A percentile compares a stretch with the other conserved stretches of the same genome.
Evolutionary conservation across 2,797 vertebrate species (phyloP).

Genomic region (Microctenopoma lineatum): DNA sequence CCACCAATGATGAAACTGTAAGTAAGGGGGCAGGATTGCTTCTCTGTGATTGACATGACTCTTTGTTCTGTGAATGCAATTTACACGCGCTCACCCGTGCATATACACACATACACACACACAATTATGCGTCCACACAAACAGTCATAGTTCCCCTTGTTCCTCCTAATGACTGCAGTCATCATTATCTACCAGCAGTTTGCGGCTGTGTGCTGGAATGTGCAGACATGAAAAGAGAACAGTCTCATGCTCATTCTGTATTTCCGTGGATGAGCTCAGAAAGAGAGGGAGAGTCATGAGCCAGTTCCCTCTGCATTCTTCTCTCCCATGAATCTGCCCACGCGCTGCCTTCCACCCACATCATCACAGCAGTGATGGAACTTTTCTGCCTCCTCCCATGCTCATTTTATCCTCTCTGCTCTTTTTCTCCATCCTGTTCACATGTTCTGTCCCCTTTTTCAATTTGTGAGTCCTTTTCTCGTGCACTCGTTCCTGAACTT

Average conservation of each 20-base stretch:
- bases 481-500: constrained; percentile 33
- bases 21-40: constrained; percentile 38
- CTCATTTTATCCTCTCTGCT: constrained; percentile 65
- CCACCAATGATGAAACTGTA: constrained; percentile 64
- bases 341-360: constrained; percentile 85
- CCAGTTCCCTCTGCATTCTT: constrained; percentile 77
- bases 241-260: constrained; percentile 60
- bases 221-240: constrained; percentile 61
- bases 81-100: constrained; percentile 8
- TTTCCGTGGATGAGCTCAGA: constrained; percentile 69
- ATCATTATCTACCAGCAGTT: constrained; percentile 63
- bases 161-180: constrained; percentile 54
- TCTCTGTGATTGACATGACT: constrained; percentile 53
- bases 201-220: constrained; percentile 49
- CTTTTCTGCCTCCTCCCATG: constrained; percentile 74
- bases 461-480: constrained; percentile 44
- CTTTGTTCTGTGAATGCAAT: constrained; percentile 41
- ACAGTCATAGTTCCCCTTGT: constrained; percentile 32
- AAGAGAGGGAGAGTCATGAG: constrained; percentile 70
- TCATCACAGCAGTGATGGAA: constrained; percentile 79
- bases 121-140: constrained; percentile 10
- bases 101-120: constrained; percentile 5
- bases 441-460: constrained; percentile 41
- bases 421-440: constrained; percentile 51
- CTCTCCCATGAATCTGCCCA: constrained; percentile 81